Percentiles rank a stretch among this genome's conserved stretches.
These are phyloP conservation scores for Salminus brasiliensis DNA, from an alignment of 2,113 vertebrate genomes.

Conservation along the genomic window DNA sequence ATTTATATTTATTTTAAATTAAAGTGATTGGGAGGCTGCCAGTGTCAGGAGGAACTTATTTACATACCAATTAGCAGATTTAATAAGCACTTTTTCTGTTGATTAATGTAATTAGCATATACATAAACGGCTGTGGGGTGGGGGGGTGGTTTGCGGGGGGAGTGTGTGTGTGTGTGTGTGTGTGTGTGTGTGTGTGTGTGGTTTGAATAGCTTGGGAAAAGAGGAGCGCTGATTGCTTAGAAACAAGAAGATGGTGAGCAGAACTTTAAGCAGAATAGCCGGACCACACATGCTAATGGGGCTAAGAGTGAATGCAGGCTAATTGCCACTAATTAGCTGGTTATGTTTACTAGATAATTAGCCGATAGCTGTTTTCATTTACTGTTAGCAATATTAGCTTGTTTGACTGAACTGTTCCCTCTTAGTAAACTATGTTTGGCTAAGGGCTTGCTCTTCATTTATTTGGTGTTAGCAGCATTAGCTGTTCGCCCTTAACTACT, in stretches of 20 bases:
- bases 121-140: conserved; percentile 49
- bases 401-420: too few relatives aligned
- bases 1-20: conserved; percentile 67
- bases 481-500: too few relatives aligned
- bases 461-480: too few relatives aligned
- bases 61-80: conserved; percentile 68
- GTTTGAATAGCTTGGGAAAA: neutral
- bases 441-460: neutral
- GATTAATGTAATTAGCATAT: conserved; percentile 68
- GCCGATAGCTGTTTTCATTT: neutral
- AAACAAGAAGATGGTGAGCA: neutral
- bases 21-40: conserved; percentile 57
- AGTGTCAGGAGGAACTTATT: conserved; percentile 65
- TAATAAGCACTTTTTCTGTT: conserved; percentile 64
- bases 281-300: neutral
- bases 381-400: neutral
- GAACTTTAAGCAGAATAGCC: neutral
- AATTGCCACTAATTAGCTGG: neutral
- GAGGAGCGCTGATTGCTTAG: neutral
- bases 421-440: neutral
- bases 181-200: neutral
- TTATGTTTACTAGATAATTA: neutral
- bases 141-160: neutral
- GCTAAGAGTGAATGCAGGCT: neutral
- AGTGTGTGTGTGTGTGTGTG: neutral